Evolutionary conservation across 2,113 vertebrate species (phyloP).

Genomic region (Labeo rohita): DNA sequence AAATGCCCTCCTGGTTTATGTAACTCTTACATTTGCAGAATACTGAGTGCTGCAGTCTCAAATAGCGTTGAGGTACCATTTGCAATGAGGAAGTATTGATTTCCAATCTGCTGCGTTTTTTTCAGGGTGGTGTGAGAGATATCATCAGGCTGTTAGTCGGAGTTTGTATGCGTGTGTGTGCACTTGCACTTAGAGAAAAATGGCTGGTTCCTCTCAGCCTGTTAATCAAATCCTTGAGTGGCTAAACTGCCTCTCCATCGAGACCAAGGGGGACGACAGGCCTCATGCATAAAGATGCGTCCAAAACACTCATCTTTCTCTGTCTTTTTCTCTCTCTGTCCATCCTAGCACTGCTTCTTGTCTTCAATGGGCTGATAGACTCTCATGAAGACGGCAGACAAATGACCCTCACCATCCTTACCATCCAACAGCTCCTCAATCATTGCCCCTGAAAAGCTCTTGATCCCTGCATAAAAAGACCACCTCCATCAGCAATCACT

Average conservation of each 20-base stretch:
- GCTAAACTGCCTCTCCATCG: conserved; percentile 61
- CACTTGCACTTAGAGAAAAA: conserved; percentile 58
- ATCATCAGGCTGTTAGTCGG: conserved; percentile 42
- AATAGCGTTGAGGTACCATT: conserved; percentile 24
- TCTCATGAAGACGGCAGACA: conserved; percentile 52
- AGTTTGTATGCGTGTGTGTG: conserved; percentile 44
- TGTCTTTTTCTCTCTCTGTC: conserved; percentile 43
- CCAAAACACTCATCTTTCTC: conserved; percentile 48
- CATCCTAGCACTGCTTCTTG: conserved; percentile 17
- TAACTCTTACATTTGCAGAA: conserved; percentile 41
- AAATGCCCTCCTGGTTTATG: conserved; percentile 29
- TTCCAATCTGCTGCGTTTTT: conserved; percentile 27
- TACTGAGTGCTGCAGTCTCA: conserved; percentile 19
- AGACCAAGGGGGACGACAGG: conserved; percentile 44
- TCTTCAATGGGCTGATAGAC: conserved; percentile 54
- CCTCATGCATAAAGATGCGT: conserved; percentile 66
- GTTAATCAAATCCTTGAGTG: conserved; percentile 64
- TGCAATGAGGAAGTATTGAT: conserved; percentile 38
- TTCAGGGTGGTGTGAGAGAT: conserved; percentile 37
- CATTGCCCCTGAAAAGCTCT: conserved; percentile 43
- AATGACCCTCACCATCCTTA: conserved; percentile 46
- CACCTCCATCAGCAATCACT: conserved; percentile 50
- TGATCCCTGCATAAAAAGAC: conserved; percentile 51
- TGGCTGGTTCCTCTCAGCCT: conserved; percentile 52
- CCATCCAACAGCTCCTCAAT: conserved; percentile 25